Conservation (phyloP, 2,888 invertebrate genomes). For the Crepidodera aurea region DNA sequence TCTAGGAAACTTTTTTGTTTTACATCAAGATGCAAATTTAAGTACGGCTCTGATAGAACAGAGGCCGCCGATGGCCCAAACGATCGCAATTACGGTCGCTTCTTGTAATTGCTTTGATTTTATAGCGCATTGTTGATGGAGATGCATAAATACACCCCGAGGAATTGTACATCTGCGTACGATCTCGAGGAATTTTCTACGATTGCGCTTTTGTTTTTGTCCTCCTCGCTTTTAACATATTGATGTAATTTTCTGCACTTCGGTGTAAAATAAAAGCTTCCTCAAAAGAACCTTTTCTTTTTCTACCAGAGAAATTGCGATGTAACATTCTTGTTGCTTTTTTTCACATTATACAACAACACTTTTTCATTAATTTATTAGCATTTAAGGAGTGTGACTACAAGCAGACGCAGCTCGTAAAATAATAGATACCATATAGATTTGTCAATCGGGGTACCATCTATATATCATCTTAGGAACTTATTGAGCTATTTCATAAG, state of each 20-base stretch:
- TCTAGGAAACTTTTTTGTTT: too few species aligned
- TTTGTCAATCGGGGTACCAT: too few species aligned
- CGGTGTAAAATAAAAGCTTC: background rate
- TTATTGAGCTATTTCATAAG: too few species aligned
- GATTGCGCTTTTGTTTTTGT: background rate
- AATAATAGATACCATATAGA: too few species aligned
- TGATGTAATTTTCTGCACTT: background rate
- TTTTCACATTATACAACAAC: too few species aligned
- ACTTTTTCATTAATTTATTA: too few species aligned
- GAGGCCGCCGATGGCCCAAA: conserved; percentile 23
- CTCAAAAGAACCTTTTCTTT: background rate
- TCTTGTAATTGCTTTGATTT: conserved; percentile 32
- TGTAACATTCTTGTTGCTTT: too few species aligned
- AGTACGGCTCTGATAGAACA: conserved; percentile 4
- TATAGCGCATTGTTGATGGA: conserved; percentile 32
- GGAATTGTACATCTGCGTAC: conserved; percentile 22
- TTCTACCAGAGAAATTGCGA: too few species aligned
- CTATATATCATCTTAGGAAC: too few species aligned
- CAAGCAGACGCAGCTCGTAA: too few species aligned
- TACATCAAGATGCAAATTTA: too few species aligned
- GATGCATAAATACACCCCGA: conserved; percentile 25
- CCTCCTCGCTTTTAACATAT: background rate
- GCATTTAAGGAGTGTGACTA: too few species aligned
- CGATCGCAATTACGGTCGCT: conserved; percentile 26
- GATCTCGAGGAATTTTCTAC: conserved; percentile 31